phyloP scores from a whole-genome alignment of 2,797 vertebrate species.

The Coregonus ussuriensis region DNA sequence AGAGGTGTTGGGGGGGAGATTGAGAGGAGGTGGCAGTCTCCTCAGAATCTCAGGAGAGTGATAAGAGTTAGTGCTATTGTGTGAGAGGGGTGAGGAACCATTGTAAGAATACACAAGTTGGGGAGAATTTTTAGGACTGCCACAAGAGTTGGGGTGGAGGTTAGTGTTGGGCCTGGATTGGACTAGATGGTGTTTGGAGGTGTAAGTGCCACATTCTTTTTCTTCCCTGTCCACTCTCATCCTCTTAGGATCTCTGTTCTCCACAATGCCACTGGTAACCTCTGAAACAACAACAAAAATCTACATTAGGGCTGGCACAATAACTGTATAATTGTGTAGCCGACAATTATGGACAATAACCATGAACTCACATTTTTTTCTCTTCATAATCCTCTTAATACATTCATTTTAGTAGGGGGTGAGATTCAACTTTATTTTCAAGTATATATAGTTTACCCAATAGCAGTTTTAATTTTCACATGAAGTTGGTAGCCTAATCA shows the following conservation, averaged over 20 bases:
- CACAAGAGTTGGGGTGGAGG: constrained; percentile 65
- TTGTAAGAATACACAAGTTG: constrained; percentile 77
- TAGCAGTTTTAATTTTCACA: neutral
- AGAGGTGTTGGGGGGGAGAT: constrained; percentile 51
- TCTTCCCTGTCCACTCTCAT: constrained; percentile 64
- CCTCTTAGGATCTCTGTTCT: constrained; percentile 63
- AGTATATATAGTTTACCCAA: neutral
- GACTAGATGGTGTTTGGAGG: constrained; percentile 70
- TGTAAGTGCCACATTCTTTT: constrained; percentile 69
- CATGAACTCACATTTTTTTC: no score
- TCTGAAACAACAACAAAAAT: constrained; percentile 40
- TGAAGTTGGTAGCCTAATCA: neutral
- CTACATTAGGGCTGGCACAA: neutral
- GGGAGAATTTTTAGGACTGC: constrained; percentile 71
- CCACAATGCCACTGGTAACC: constrained; percentile 49
- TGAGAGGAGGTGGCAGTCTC: constrained; percentile 59
- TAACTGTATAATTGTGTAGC: neutral
- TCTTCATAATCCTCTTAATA: neutral
- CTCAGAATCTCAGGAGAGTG: constrained; percentile 65
- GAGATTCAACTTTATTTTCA: neutral
- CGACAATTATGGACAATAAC: neutral
- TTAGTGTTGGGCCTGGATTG: constrained; percentile 63
- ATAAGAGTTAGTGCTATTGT: constrained; percentile 63
- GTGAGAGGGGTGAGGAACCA: constrained; percentile 71
- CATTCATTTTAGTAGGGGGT: neutral